Base-by-base conservation (phyloP, 2,113 vertebrate genomes). In the Coptodon rendalli region DNA sequence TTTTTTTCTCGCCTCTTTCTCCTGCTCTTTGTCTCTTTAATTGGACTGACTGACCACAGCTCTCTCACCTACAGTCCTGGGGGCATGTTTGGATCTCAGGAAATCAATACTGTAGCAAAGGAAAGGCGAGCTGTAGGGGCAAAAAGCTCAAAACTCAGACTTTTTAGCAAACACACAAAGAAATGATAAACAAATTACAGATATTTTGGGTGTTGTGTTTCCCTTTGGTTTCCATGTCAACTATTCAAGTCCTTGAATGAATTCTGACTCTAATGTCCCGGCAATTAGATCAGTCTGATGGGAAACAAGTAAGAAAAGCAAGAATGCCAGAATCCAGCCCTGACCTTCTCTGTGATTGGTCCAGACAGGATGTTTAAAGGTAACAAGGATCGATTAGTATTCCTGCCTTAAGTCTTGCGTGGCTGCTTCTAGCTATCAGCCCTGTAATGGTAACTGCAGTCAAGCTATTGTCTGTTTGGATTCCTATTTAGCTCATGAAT, bases 271-370 rank as follows among this genome's bases (percentile, higher is more conserved):
- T 91, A 92, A 94, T 85, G 52, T 91, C 19, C 5, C 52, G n/a
- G 88, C 90, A 92, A 91, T 95, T 83, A 82, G 76, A 95, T 95
- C 87, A 91, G 59, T 14, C 61, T 90, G 80, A 92, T 86, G 83
- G 81, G 76, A 90, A 87, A 73, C 19, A 57, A 81, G 36, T 50
- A 29, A 78, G 52, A 40, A 48, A 12, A 53, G 82, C 57, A 57
- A 68, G 48, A 89, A 45, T 14, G 90, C 92, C 89, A 1, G 78
- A 87, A 86, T 93, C 92, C 90, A 89, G 36, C 2, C 14, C 85
- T 94, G 94, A 95, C 95, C 94, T 95, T 95, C 87, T 87, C 90
- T 66, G 45, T 86, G 92, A 95, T 93, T 93, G 95, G 90, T 84
- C 73, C 86, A 83, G 87, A 86, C 56, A 7, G 6, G 48, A 91